Conservation (phyloP, 2,888 invertebrate genomes). For the Drosophila pseudotalamancana region DNA sequence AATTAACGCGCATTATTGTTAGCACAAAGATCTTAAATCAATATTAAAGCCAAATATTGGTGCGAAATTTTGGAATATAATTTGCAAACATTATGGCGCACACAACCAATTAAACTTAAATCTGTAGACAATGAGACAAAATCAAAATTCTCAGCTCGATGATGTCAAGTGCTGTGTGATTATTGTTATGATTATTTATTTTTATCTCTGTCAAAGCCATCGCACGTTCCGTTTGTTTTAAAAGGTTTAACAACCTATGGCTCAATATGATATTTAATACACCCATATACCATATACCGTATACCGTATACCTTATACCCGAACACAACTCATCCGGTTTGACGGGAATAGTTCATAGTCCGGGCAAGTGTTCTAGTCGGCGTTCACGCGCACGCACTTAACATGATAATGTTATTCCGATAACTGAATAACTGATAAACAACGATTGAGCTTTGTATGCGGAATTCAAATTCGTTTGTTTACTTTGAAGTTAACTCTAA, state of each 20-base stretch:
- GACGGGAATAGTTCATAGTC: slow-evolving; percentile 32
- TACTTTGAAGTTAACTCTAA: no score
- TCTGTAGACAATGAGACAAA: slow-evolving; percentile 8
- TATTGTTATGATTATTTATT: slow-evolving; percentile 32
- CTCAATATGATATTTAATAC: slow-evolving; percentile 10
- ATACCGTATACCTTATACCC: no score
- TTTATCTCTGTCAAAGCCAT: slow-evolving; percentile 10
- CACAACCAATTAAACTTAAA: slow-evolving; percentile 45
- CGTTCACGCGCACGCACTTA: slow-evolving; percentile 23
- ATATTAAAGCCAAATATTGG: slow-evolving; percentile 50
- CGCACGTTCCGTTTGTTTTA: slow-evolving; percentile 31
- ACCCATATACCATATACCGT: no score
- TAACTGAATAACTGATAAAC: not conserved
- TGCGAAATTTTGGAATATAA: slow-evolving; percentile 37
- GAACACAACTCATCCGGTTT: slow-evolving; percentile 45
- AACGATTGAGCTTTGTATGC: slow-evolving; percentile 1
- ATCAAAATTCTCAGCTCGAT: slow-evolving; percentile 42
- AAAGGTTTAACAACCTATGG: slow-evolving; percentile 51
- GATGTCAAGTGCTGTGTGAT: slow-evolving; percentile 51
- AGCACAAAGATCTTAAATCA: slow-evolving; percentile 40
- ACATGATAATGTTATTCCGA: slow-evolving; percentile 1
- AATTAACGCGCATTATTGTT: slow-evolving; percentile 23
- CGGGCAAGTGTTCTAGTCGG: not conserved
- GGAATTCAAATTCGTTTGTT: no score
- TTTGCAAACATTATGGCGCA: slow-evolving; percentile 41